Conservation (phyloP, 2,113 vertebrate species). For the Saccopteryx leptura region DNA sequence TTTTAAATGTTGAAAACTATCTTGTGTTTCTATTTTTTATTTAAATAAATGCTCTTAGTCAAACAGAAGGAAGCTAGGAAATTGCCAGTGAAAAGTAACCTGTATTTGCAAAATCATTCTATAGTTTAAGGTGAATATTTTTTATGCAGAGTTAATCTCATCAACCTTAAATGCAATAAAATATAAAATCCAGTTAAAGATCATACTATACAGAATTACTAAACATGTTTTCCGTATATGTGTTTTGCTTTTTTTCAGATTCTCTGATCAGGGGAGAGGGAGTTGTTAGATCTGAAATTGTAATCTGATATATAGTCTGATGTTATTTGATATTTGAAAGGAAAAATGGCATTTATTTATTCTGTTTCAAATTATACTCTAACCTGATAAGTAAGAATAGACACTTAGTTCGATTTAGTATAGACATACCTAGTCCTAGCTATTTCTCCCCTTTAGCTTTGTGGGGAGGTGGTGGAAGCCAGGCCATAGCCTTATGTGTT, state of each 20-base stretch:
- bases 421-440: not conserved
- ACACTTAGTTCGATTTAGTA: not conserved
- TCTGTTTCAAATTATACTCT: conserved; percentile 22
- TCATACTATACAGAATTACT: not conserved
- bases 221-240: not conserved
- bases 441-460: not conserved
- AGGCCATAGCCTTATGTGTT: not conserved
- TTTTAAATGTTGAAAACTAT: conserved; percentile 2
- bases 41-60: not conserved
- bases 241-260: conserved; percentile 10
- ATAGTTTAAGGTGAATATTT: conserved; percentile 7
- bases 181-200: conserved; percentile 5
- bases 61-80: conserved; percentile 9
- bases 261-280: not conserved
- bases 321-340: conserved; percentile 32
- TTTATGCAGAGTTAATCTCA: conserved; percentile 36
- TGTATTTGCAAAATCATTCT: conserved; percentile 36
- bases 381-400: not conserved
- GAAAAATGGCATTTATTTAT: not conserved
- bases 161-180: not conserved
- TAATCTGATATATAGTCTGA: not conserved
- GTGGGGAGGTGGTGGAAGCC: not conserved
- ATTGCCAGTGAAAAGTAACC: conserved; percentile 15
- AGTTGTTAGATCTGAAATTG: conserved; percentile 13
- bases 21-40: not conserved